Evolutionary conservation across 2,888 invertebrate genomes (phyloP).

Genomic region (Drosophila macrospina): DNA sequence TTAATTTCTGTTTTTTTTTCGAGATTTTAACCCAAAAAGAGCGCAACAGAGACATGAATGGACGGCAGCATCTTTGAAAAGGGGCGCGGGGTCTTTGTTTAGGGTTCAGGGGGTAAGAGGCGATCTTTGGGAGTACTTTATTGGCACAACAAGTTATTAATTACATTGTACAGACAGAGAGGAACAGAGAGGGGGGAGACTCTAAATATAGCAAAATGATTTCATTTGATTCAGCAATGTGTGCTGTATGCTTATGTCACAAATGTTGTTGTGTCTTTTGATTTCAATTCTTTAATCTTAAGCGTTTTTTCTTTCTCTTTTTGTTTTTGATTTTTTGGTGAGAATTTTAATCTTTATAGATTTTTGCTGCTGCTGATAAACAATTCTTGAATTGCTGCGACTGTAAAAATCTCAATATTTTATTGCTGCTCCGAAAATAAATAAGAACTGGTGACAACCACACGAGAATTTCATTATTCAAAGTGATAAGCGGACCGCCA

Average conservation of each 20-base stretch:
- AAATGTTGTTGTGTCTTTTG: constrained; percentile 22
- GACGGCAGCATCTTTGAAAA: constrained; percentile 59
- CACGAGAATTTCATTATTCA: constrained; percentile 60
- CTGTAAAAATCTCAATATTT: constrained; percentile 63
- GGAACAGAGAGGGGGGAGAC: not conserved
- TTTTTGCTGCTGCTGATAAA: constrained; percentile 64
- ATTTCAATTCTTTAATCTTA: constrained; percentile 26
- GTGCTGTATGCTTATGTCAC: constrained; percentile 65
- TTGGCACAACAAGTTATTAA: constrained; percentile 79
- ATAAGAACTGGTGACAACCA: constrained; percentile 44
- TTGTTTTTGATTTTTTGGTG: too few species aligned
- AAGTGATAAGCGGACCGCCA: constrained; percentile 60
- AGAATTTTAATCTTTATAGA: constrained; percentile 50
- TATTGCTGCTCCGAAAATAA: constrained; percentile 50
- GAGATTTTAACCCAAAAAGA: constrained; percentile 53
- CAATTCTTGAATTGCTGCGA: constrained; percentile 26
- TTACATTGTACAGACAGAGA: constrained; percentile 39
- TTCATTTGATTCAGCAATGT: constrained; percentile 48
- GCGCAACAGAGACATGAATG: constrained; percentile 28
- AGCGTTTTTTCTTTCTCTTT: constrained; percentile 13
- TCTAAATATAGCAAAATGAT: constrained; percentile 57
- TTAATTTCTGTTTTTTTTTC: constrained; percentile 26
- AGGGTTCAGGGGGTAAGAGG: constrained; percentile 52
- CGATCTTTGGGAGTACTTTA: constrained; percentile 32
- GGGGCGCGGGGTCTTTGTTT: constrained; percentile 19